These are phyloP conservation scores for Palythoa grandiflora DNA, from an alignment of 92 coral and sea anemone genomes.

Conservation along the genomic window DNA sequence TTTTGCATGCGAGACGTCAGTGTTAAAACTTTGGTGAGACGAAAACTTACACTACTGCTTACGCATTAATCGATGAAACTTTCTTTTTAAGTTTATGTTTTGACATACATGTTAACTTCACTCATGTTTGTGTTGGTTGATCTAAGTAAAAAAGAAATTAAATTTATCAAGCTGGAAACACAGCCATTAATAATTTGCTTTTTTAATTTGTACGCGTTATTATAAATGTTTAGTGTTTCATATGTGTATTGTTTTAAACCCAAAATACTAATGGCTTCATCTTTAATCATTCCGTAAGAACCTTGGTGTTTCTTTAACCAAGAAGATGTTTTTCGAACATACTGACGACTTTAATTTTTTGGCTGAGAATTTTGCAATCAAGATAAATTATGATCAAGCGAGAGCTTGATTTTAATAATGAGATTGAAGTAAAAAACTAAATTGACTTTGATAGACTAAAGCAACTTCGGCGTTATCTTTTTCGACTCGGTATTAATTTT, in stretches of 20 bases:
- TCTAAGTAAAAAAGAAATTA: background rate
- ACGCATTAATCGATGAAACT: background rate
- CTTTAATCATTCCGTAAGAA: background rate
- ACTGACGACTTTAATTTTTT: background rate
- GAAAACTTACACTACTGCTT: background rate
- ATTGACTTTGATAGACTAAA: no score
- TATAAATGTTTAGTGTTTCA: no score
- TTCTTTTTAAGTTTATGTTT: background rate
- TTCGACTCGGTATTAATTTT: no score
- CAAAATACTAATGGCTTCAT: background rate
- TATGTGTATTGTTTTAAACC: background rate
- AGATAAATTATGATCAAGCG: no score
- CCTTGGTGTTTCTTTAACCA: background rate
- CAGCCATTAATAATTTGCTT: background rate
- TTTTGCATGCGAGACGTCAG: no score
- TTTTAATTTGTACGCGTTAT: no score
- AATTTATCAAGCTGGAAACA: background rate
- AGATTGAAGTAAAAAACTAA: no score
- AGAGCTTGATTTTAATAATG: no score
- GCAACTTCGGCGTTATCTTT: no score
- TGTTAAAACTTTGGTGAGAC: background rate
- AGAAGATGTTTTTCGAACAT: background rate
- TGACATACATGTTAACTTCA: background rate
- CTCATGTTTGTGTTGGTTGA: background rate
- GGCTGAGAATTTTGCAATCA: no score